Conservation (phyloP, 2,113 vertebrate species). For the Dipodomys ordii region DNA sequence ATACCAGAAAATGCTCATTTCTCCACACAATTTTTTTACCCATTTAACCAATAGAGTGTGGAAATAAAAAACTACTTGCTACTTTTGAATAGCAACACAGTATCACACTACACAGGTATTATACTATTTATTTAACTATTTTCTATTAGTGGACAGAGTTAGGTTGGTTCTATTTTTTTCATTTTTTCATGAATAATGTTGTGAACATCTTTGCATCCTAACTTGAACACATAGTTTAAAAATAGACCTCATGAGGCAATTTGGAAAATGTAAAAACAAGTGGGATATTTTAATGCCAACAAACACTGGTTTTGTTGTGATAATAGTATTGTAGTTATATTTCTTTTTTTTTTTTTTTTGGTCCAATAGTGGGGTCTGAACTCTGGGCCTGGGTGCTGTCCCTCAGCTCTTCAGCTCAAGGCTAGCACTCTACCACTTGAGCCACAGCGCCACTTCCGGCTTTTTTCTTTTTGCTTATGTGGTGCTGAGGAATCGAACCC, state of each 20-base stretch:
- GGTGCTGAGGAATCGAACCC: too few relatives aligned
- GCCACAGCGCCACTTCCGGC: too few relatives aligned
- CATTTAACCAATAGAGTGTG: slow-evolving; percentile 22
- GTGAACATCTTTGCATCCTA: neutral
- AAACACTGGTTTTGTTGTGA: neutral
- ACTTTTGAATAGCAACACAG: neutral
- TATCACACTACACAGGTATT: neutral
- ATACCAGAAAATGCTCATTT: neutral
- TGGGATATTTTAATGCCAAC: neutral
- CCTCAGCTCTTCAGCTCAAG: too few relatives aligned
- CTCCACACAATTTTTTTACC: slow-evolving; percentile 29
- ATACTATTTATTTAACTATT: neutral
- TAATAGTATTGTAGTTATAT: neutral
- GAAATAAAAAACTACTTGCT: neutral
- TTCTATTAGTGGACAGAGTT: neutral
- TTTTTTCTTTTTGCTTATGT: too few relatives aligned
- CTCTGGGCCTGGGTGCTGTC: too few relatives aligned
- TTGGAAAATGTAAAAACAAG: neutral
- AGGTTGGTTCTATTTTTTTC: slow-evolving; percentile 9
- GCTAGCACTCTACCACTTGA: too few relatives aligned
- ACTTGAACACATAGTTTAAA: neutral
- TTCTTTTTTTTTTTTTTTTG: neutral
- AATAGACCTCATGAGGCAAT: neutral
- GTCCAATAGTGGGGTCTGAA: too few relatives aligned
- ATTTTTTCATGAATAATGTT: neutral